Evolutionary conservation across 2,113 vertebrate species (phyloP).

Genomic region (Amphiprion ocellaris): DNA sequence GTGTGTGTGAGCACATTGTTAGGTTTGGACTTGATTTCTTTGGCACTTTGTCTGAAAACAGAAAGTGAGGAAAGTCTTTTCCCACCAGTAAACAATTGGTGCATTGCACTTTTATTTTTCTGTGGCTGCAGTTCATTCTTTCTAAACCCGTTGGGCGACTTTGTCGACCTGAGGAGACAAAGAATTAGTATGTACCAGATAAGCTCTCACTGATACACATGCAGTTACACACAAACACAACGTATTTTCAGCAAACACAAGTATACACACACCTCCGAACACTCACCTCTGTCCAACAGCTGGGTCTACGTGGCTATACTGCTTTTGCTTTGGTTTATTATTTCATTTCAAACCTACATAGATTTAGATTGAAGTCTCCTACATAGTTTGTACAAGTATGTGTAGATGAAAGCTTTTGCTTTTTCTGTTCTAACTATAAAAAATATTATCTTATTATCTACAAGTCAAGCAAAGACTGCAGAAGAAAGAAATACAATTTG

Average conservation of each 20-base stretch:
- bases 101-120: slow-evolving; percentile 17
- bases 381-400: no score
- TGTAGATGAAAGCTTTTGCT: no score
- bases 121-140: slow-evolving; percentile 19
- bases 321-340: no score
- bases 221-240: neutral
- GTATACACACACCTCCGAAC: no score
- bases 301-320: no score
- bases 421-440: no score
- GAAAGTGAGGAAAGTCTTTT: slow-evolving; percentile 32
- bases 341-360: no score
- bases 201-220: neutral
- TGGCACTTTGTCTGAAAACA: slow-evolving; percentile 20
- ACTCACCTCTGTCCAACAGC: no score
- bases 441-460: no score
- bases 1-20: slow-evolving; percentile 16
- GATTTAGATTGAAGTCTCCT: no score
- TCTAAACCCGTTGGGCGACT: slow-evolving; percentile 48
- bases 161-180: slow-evolving; percentile 32
- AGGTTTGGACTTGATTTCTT: slow-evolving; percentile 27
- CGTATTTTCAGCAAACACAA: neutral
- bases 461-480: no score
- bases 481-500: no score
- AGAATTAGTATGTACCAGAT: slow-evolving; percentile 1
- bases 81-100: slow-evolving; percentile 26